phyloP scores from a whole-genome alignment of 1,140 invertebrate genomes.

The Tribolium madens region DNA sequence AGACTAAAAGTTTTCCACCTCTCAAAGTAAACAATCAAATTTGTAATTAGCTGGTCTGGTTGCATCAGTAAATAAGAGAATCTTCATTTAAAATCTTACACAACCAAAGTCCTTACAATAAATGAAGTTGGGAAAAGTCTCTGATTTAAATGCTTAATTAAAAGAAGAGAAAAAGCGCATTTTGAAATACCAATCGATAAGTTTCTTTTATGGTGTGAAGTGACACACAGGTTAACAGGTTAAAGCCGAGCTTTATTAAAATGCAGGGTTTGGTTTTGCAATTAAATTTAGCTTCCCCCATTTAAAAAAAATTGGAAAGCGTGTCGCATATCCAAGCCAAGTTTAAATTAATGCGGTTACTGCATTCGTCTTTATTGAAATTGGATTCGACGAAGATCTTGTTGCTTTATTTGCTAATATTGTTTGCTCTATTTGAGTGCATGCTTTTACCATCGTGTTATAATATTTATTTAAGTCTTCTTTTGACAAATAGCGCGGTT shows the following conservation, averaged over 20 bases:
- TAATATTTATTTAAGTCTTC: constrained; percentile 24
- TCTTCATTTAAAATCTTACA: constrained; percentile 27
- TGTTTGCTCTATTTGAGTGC: constrained; percentile 14
- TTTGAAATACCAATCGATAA: constrained; percentile 11
- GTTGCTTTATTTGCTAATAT: constrained; percentile 23
- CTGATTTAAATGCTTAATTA: constrained; percentile 27
- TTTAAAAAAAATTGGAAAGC: background rate
- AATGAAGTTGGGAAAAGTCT: constrained; percentile 13
- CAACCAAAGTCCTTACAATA: constrained; percentile 20
- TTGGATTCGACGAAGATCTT: background rate
- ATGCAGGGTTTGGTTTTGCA: constrained; percentile 6
- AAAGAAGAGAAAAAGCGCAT: background rate
- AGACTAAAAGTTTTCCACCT: constrained; percentile 15
- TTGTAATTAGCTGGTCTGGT: constrained; percentile 22
- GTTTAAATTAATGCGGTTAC: constrained; percentile 7
- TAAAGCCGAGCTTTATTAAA: constrained; percentile 1
- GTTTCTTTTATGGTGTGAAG: background rate
- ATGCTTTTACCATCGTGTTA: constrained; percentile 9
- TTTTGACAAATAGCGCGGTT: constrained; percentile 1
- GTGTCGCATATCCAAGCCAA: background rate
- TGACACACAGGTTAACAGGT: constrained; percentile 3
- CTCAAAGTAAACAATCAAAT: constrained; percentile 19
- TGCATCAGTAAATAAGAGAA: constrained; percentile 29
- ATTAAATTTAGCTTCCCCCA: constrained; percentile 1
- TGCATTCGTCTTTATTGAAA: constrained; percentile 1